A percentile compares a stretch with the other conserved stretches of the same genome.
phyloP scores from a whole-genome alignment of 2,113 vertebrate genomes.

The Nanorana parkeri region DNA sequence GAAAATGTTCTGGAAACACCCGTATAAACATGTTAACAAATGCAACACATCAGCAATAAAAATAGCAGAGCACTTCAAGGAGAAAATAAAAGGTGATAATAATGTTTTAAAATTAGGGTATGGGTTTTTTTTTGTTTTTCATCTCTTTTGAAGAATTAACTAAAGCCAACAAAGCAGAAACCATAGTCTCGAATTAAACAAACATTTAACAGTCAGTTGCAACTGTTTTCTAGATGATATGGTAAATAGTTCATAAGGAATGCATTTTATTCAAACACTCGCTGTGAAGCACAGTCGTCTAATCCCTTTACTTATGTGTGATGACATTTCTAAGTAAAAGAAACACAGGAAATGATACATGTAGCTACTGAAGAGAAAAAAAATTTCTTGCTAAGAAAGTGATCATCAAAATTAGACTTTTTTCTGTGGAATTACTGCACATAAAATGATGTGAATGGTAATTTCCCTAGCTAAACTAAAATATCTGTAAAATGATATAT shows the following conservation, averaged over 20 bases:
- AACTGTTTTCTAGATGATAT: conserved; percentile 59
- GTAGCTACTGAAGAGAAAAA: conserved; percentile 55
- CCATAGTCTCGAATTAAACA: conserved; percentile 54
- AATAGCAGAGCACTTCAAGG: conserved; percentile 34
- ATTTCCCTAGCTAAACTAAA: conserved; percentile 24
- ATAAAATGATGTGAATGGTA: conserved; percentile 31
- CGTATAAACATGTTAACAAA: conserved; percentile 23
- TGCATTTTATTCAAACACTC: conserved; percentile 57
- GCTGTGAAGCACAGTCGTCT: conserved; percentile 56
- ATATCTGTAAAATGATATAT: conserved; percentile 9
- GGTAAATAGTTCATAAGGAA: conserved; percentile 58
- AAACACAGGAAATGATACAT: conserved; percentile 58
- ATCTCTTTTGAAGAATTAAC: conserved; percentile 53
- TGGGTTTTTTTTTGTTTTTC: conserved; percentile 28
- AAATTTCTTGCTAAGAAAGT: conserved; percentile 56
- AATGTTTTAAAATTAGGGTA: conserved; percentile 46
- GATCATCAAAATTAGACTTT: conserved; percentile 43
- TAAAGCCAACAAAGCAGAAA: conserved; percentile 58
- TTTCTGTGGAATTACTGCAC: conserved; percentile 28
- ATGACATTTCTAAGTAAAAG: conserved; percentile 58
- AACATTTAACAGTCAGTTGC: conserved; percentile 58
- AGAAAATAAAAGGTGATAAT: conserved; percentile 42
- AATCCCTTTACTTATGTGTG: conserved; percentile 57
- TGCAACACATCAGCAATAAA: conserved; percentile 43
- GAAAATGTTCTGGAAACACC: conserved; percentile 26